Percentiles rank a stretch among this genome's conserved stretches.
Conservation (phyloP, 1,140 invertebrate genomes). For the Lasioglossum baleicum region DNA sequence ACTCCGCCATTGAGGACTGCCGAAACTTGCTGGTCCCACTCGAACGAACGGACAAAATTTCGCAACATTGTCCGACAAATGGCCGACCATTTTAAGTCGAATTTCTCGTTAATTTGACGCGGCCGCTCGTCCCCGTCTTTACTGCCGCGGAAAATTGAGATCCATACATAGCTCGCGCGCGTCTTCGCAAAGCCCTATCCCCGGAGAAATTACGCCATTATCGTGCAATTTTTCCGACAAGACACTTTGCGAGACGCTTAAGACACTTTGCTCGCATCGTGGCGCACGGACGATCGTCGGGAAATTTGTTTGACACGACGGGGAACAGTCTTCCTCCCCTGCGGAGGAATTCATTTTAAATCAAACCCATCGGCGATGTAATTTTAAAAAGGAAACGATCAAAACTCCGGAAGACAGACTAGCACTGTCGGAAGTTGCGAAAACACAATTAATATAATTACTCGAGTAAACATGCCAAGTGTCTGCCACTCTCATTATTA, state of each 20-base stretch:
- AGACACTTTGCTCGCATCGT: conserved; percentile 7
- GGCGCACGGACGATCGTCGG: neutral
- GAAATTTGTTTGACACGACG: neutral
- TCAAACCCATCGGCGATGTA: neutral
- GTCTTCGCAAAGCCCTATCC: neutral
- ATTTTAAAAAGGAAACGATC: neutral
- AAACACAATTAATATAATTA: no score
- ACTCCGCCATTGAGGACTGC: neutral
- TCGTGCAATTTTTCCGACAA: conserved; percentile 19
- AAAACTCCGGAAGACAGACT: no score
- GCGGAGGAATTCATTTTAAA: neutral
- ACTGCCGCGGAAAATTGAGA: conserved; percentile 16
- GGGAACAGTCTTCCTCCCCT: neutral
- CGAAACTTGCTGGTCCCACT: neutral
- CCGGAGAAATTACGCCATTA: conserved; percentile 26
- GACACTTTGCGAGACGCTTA: conserved; percentile 5
- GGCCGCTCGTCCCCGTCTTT: conserved; percentile 11
- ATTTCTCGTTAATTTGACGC: conserved; percentile 27
- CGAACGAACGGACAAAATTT: neutral
- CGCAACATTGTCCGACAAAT: conserved; percentile 6
- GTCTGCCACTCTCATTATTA: no score
- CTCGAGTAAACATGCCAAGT: no score
- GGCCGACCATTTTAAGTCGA: conserved; percentile 7
- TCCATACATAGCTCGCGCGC: conserved; percentile 20
- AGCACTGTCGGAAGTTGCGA: no score